These are phyloP conservation scores for Murina feae DNA, from an alignment of 2,113 vertebrate species.

Conservation along the genomic window DNA sequence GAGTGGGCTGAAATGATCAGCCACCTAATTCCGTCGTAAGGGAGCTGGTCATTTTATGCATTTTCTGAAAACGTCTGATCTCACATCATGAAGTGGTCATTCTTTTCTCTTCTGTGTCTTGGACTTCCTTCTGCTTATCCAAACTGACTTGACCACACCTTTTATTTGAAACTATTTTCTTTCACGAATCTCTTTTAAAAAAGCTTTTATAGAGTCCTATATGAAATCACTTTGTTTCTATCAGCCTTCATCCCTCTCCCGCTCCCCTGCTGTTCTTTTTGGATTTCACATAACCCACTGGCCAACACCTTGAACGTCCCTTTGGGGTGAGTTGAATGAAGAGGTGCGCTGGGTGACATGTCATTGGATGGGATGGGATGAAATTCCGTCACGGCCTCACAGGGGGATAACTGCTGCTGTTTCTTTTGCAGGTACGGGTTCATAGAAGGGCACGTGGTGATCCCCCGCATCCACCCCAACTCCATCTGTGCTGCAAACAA, in stretches of 20 bases:
- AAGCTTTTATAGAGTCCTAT: background rate
- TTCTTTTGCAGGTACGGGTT: conserved; percentile 87
- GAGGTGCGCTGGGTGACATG: background rate
- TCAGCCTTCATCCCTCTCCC: background rate
- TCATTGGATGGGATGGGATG: background rate
- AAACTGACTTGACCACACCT: background rate
- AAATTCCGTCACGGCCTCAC: background rate
- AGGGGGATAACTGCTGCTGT: background rate
- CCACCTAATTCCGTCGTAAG: background rate
- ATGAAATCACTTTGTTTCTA: background rate
- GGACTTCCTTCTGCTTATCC: background rate
- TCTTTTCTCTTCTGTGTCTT: background rate
- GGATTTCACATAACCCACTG: background rate
- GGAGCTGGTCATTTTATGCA: background rate
- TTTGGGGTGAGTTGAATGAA: background rate
- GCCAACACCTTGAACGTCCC: background rate
- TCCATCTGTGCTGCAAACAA: conserved; percentile 84
- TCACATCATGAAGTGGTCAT: background rate
- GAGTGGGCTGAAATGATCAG: background rate
- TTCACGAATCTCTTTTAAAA: background rate
- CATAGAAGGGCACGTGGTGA: conserved; percentile 77
- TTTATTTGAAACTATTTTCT: background rate
- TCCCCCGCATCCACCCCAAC: conserved; percentile 84
- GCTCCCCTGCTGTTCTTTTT: background rate
- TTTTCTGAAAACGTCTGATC: background rate